These are phyloP conservation scores for Xenus cinereus DNA, from an alignment of 2,113 vertebrate genomes.

Conservation along the genomic window DNA sequence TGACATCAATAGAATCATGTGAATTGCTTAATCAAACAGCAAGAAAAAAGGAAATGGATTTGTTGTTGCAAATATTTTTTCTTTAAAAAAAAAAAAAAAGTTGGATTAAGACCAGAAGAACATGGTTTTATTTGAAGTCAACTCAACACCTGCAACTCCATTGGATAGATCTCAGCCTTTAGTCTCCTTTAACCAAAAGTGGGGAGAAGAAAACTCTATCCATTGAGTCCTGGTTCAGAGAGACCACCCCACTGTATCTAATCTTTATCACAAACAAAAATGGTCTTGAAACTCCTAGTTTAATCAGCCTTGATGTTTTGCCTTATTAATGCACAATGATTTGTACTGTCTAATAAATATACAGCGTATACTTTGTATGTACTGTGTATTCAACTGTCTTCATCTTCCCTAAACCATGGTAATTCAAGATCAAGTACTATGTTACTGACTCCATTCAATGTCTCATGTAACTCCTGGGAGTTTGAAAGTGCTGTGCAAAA, in stretches of 20 bases:
- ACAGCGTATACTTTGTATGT: conserved; percentile 75
- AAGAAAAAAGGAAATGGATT: background rate
- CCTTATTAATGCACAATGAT: conserved; percentile 94
- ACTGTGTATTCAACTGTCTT: conserved; percentile 73
- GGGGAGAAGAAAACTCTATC: background rate
- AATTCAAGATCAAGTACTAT: conserved; percentile 47
- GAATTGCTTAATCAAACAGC: conserved; percentile 18
- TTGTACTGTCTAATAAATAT: conserved; percentile 83
- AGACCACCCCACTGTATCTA: background rate
- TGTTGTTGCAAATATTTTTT: background rate
- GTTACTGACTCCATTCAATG: conserved; percentile 57
- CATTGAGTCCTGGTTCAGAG: background rate
- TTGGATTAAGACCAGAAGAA: conserved; percentile 14
- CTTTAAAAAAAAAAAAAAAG: background rate
- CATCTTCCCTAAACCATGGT: conserved; percentile 57
- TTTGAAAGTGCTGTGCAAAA: conserved; percentile 54
- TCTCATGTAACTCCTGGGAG: conserved; percentile 35
- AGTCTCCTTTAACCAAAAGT: background rate
- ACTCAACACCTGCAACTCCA: background rate
- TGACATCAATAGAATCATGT: conserved; percentile 39
- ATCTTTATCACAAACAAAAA: conserved; percentile 26
- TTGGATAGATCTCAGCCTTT: conserved; percentile 44
- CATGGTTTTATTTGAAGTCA: conserved; percentile 15
- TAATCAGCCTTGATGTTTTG: conserved; percentile 88
- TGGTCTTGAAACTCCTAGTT: conserved; percentile 86